Evolutionary conservation across 2,888 invertebrate genomes (phyloP), one percentile per base, ranked within the genome.

Genomic region (Ashinkailepas kermadecensis): DNA sequence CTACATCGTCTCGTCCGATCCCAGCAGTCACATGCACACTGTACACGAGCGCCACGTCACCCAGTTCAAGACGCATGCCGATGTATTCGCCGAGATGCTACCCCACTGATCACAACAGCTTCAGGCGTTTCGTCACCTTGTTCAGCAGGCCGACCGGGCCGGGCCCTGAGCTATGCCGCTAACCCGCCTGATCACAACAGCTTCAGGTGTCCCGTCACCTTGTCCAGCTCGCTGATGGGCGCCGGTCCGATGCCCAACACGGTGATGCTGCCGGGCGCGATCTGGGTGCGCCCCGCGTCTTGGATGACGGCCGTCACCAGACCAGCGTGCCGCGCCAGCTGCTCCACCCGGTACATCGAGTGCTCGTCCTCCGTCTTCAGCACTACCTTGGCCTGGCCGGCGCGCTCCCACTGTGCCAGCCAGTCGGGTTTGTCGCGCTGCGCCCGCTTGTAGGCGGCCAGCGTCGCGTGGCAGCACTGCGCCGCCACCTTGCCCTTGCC

Each of bases 241-340:
- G 94, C 97, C 80, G 97, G 98, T n/a, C 98, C 98, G 81, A 98
- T 90, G 1, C 95, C 97, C 82, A 97, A 89, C 1, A 97, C 97
- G 82, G 98, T 98, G 86, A 91, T 91, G 15, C 95, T 93, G 84
- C 97, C 96, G 0, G 94, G 91, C 80, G 93, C 93, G 84, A 98
- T 93, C 89, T 98, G 97, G 11, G 97, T 98, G 85, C 95, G 92
- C 3, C 98, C 98, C 9, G 97, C 97, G 89, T 98, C 97, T 84
- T 92, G 89, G 83, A 98, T 92, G 58, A 95, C 87, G 83, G 93
- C 92, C 18, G 92, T 91, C 65, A 93, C 89, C 0, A 97, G 88
- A 59, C 94, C 93, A 83, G 90, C 87, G 59, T 90, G 88, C 85
- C 90, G 91, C 0, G 97, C 96, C 83, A 91, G 89, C 81, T 90